Percentiles rank a stretch among this genome's conserved stretches.
phyloP scores from a whole-genome alignment of 2,113 vertebrate genomes.

The Dissostichus mawsoni region DNA sequence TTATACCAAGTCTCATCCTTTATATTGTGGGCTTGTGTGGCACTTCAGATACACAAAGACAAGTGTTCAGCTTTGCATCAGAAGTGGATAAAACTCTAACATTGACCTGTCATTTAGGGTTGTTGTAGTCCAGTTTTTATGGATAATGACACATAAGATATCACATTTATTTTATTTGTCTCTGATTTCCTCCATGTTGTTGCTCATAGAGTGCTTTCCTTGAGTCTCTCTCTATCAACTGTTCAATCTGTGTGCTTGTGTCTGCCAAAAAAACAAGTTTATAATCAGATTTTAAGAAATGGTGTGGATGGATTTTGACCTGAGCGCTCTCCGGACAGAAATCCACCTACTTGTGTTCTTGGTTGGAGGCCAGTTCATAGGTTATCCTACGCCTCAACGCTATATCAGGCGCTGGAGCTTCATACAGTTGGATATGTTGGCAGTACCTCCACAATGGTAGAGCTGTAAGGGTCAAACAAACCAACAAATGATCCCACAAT shows the following conservation, averaged over 20 bases:
- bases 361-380: constrained; percentile 76
- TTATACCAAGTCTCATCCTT: constrained; percentile 22
- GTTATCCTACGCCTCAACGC: constrained; percentile 62
- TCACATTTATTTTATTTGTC: too few relatives aligned
- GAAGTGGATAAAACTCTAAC: background rate
- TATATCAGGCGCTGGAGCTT: constrained; percentile 22
- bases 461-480: constrained; percentile 54
- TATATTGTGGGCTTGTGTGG: constrained; percentile 17
- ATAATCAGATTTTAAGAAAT: background rate
- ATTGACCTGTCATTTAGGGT: background rate
- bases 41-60: background rate
- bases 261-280: background rate
- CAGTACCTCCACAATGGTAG: constrained; percentile 54
- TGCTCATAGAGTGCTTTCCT: background rate
- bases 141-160: background rate
- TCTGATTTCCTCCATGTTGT: background rate
- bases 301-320: constrained; percentile 46
- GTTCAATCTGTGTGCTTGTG: background rate
- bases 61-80: background rate
- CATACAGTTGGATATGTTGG: constrained; percentile 48
- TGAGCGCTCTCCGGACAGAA: constrained; percentile 49
- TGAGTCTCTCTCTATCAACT: background rate
- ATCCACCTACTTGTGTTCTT: constrained; percentile 74
- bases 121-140: too few relatives aligned
- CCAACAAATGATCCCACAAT: constrained; percentile 22